Percentiles rank a stretch among this genome's conserved stretches.
phyloP scores from a whole-genome alignment of 2,797 vertebrate genomes.

The Enteromius argenteus region DNA sequence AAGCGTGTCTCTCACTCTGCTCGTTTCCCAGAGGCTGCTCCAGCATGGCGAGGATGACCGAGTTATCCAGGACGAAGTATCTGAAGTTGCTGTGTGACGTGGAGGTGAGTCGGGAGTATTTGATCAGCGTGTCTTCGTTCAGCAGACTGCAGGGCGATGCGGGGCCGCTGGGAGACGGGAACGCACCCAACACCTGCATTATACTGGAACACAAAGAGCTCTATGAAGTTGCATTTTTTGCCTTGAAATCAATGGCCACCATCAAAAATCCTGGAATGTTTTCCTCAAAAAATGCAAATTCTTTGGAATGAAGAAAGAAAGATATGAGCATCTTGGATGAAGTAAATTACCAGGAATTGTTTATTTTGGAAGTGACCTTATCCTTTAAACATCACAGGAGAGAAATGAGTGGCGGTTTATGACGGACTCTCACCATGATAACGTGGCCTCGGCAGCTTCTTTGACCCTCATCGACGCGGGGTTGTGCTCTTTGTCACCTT shows the following conservation, averaged over 20 bases:
- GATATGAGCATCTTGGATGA: neutral
- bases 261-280: neutral
- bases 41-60: constrained; percentile 89
- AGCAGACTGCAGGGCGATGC: constrained; percentile 90
- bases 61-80: constrained; percentile 91
- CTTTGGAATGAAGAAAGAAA: no score
- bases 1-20: constrained; percentile 81
- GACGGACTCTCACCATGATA: constrained; percentile 84
- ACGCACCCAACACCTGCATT: constrained; percentile 89
- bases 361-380: neutral
- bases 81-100: constrained; percentile 86
- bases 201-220: constrained; percentile 73
- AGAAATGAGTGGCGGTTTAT: neutral
- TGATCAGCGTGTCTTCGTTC: constrained; percentile 87
- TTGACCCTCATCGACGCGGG: constrained; percentile 94
- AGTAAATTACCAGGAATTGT: neutral
- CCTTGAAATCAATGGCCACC: no score
- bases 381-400: neutral
- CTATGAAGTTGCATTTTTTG: no score
- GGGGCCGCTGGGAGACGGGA: constrained; percentile 89
- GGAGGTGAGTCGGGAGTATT: constrained; percentile 84
- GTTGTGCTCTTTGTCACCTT: constrained; percentile 92
- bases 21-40: constrained; percentile 87
- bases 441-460: constrained; percentile 91
- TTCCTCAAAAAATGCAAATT: neutral